Conservation (phyloP, 1,140 invertebrate species). For the Drosophila ficusphila region DNA sequence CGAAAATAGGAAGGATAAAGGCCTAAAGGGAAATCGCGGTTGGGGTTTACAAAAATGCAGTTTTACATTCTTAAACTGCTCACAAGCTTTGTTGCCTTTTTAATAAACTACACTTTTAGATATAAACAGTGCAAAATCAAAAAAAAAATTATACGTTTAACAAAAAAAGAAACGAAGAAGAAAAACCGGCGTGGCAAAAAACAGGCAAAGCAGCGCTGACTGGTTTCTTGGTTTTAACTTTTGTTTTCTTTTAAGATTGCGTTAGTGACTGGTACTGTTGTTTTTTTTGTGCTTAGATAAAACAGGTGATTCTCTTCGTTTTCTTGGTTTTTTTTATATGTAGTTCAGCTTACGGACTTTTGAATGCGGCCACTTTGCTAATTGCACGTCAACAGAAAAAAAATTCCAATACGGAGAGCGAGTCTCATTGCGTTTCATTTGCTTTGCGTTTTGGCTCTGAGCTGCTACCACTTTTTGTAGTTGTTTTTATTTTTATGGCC, state of each 20-base stretch:
- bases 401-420: slow-evolving; percentile 45
- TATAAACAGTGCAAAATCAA: slow-evolving; percentile 9
- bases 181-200: slow-evolving; percentile 68
- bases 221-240: slow-evolving; percentile 13
- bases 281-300: not conserved
- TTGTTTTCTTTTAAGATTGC: slow-evolving; percentile 12
- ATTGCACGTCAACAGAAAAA: slow-evolving; percentile 49
- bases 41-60: slow-evolving; percentile 6
- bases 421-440: slow-evolving; percentile 33
- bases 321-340: not conserved
- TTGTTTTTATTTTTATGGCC: slow-evolving; percentile 7
- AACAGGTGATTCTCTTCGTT: slow-evolving; percentile 2
- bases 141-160: not conserved
- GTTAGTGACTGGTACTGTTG: not conserved
- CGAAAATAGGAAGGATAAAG: not conserved
- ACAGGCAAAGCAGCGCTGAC: slow-evolving; percentile 16
- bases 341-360: slow-evolving; percentile 23
- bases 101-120: not conserved
- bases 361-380: slow-evolving; percentile 45
- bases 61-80: slow-evolving; percentile 10
- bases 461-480: slow-evolving; percentile 42
- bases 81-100: not conserved
- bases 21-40: too few species aligned
- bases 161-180: slow-evolving; percentile 7
- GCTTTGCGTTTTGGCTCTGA: slow-evolving; percentile 28